Base-by-base conservation (phyloP, 1,140 invertebrate genomes). In the Drosophila trapezifrons region DNA sequence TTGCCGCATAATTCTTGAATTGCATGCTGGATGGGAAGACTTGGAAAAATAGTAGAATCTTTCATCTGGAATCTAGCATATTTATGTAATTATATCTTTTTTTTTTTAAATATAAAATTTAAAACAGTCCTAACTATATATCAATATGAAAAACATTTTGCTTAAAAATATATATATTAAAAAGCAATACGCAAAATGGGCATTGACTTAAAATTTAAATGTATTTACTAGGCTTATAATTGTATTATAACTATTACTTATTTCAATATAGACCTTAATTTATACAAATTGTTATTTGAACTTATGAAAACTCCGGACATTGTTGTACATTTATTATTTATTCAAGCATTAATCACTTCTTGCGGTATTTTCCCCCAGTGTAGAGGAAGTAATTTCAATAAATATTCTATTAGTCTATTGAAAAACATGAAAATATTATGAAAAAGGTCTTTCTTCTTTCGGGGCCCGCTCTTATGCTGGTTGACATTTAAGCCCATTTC, bases 401-500 rank as follows among this genome's bases (percentile, higher is more conserved):
- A 22, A n/a, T 37, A 13, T 54, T 37, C 37, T 10, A 29, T 66
- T 65, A 52, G 49, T 73, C 76, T 78, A 85, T 85, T 85, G 71
- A 74, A 78, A 70, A 70, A 79, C 75, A 74, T 83, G 83, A 80
- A 86, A 87, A 86, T 87, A 86, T 86, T 86, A 77, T 60, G 71
- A 86, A 78, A 83, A 79, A 80, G 64, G 56, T 49, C 45, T 42
- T 35, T 25, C 51, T 43, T 45, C 51, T 25, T 43, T 35, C 42
- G 18, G 15, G 25, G 12, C 2, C 22, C 10, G 17, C 25, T 66
- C 37, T 73, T 81, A 90, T 90, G 87, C 87, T 90, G 87, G 87
- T 90, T 90, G 86, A 90, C 86, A 90, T 86, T 75, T 65, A 56
- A 65, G 52, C 71, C 59, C 51, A 73, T 70, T 76, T 57, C 56